Conservation (phyloP, 2,888 invertebrate genomes). For the Caenorhabditis uteleia region DNA sequence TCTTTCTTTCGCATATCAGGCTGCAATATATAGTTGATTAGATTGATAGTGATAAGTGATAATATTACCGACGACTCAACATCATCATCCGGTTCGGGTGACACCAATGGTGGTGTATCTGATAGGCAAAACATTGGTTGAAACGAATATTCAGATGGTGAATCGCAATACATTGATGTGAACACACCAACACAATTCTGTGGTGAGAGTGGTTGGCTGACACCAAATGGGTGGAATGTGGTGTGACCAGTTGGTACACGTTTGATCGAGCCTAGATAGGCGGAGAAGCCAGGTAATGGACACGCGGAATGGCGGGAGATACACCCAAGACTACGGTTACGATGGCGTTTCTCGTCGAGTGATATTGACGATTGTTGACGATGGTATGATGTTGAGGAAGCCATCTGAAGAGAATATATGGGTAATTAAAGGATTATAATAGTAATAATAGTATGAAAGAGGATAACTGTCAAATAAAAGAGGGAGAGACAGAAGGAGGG, state of each 20-base stretch:
- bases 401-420: too few species aligned
- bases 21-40: slow-evolving; percentile 9
- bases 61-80: neutral
- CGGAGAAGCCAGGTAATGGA: slow-evolving; percentile 31
- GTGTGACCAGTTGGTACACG: slow-evolving; percentile 19
- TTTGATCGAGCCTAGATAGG: slow-evolving; percentile 26
- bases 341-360: slow-evolving; percentile 25
- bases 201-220: slow-evolving; percentile 19
- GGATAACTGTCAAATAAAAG: too few species aligned
- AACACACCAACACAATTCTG: slow-evolving; percentile 35
- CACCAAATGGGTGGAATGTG: slow-evolving; percentile 35
- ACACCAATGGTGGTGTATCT: slow-evolving; percentile 30
- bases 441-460: too few species aligned
- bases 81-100: slow-evolving; percentile 21
- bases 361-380: slow-evolving; percentile 25
- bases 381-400: neutral
- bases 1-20: slow-evolving; percentile 37
- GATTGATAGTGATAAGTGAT: neutral
- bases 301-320: slow-evolving; percentile 23
- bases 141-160: slow-evolving; percentile 27
- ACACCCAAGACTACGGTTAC: slow-evolving; percentile 30
- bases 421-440: too few species aligned
- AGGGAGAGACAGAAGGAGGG: too few species aligned
- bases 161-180: slow-evolving; percentile 35
- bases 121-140: slow-evolving; percentile 35